phyloP scores from a whole-genome alignment of 1,140 invertebrate genomes.

The Asbolus verrucosus region DNA sequence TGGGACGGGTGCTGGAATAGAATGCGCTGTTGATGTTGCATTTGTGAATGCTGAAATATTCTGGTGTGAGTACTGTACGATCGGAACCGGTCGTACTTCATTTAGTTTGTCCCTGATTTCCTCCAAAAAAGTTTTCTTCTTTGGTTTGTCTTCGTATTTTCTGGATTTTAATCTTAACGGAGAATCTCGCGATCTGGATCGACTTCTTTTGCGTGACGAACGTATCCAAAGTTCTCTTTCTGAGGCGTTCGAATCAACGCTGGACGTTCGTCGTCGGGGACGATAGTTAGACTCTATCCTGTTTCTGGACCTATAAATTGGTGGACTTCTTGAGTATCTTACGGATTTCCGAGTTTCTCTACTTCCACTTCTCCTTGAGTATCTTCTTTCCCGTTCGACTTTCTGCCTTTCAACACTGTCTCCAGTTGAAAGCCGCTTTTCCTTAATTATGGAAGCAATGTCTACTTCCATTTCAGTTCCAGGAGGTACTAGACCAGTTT shows the following conservation, averaged over 20 bases:
- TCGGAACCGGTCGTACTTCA: slow-evolving; percentile 48
- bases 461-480: slow-evolving; percentile 63
- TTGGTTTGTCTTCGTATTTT: slow-evolving; percentile 30
- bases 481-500: slow-evolving; percentile 64
- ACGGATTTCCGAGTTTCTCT: slow-evolving; percentile 1
- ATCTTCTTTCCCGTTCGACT: not conserved
- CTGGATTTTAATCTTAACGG: slow-evolving; percentile 13
- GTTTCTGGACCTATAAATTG: not conserved
- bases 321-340: slow-evolving; percentile 14
- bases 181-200: not conserved
- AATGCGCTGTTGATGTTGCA: not conserved
- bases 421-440: too few relatives aligned
- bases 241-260: slow-evolving; percentile 41
- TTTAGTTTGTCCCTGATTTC: slow-evolving; percentile 60
- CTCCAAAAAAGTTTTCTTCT: slow-evolving; percentile 59
- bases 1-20: slow-evolving; percentile 7
- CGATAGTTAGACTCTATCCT: slow-evolving; percentile 15
- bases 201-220: slow-evolving; percentile 32
- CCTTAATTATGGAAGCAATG: too few relatives aligned
- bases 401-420: too few relatives aligned
- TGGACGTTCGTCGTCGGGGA: slow-evolving; percentile 15
- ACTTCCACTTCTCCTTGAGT: not conserved
- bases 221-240: slow-evolving; percentile 40
- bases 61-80: not conserved
- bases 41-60: not conserved